Base-by-base conservation (phyloP, 2,113 vertebrate genomes). In the Callionymus lyra region DNA sequence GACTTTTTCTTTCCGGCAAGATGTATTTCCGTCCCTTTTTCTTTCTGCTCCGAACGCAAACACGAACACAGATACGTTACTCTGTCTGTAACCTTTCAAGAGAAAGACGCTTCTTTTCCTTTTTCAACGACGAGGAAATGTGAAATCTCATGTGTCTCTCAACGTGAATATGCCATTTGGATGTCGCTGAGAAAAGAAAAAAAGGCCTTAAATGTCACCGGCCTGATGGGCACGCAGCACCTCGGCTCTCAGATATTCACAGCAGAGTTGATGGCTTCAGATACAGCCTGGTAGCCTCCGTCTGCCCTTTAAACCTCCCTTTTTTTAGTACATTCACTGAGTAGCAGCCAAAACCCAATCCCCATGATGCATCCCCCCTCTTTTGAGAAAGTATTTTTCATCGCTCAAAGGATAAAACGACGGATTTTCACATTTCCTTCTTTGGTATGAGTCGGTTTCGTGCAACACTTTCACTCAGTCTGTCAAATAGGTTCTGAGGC, bases 121-220 rank as follows among this genome's bases (percentile, higher is more conserved):
- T 61, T 61, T 56, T 43, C 41, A 18, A 18, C 56, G 50, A 64
- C 53, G 12, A 37, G 35, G 21, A 64, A 65, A 71, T 65, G 50
- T 69, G 74, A 72, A 72, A 75, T 78, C 73, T 63, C 67, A 51
- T 63, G n/a, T n/a, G n/a, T n/a, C n/a, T n/a, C n/a, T n/a, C n/a
- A n/a, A n/a, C n/a, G n/a, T n/a, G 67, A 55, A 61, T 58, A 74
- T 46, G 66, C 53, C 47, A 65, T 68, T 70, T 56, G 63, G 74
- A 79, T 67, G 72, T 70, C 74, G 72, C 47, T 38, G 57, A 50
- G 56, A 34, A 63, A 56, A 65, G 54, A 59, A 34, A 63, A 56
- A 65, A 56, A 59, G 50, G 41, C 34, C 40, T 32, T 65, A 65
- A 75, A 72, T 74, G 68, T 72, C 72, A 69, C 13, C 1, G 38